A percentile compares a stretch with the other conserved stretches of the same genome.
These are phyloP conservation scores for Napeogenes sylphis DNA, from an alignment of 2,888 invertebrate species.

Conservation along the genomic window DNA sequence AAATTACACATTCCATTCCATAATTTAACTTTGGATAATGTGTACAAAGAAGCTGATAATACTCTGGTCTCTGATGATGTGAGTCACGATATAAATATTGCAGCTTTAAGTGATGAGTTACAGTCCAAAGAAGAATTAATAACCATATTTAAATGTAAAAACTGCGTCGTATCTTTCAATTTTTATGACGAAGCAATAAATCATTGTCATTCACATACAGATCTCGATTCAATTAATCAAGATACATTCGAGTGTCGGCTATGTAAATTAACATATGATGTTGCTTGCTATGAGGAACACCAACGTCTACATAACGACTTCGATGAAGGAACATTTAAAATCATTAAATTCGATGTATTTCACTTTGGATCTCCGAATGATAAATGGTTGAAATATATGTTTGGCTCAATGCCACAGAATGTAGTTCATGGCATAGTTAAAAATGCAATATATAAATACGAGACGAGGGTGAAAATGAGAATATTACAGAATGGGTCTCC, in stretches of 20 bases:
- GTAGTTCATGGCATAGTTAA: not conserved
- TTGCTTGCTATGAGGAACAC: constrained; percentile 38
- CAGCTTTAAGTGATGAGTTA: no score
- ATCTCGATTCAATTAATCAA: constrained; percentile 27
- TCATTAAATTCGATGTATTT: constrained; percentile 48
- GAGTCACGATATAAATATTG: no score
- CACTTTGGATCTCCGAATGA: constrained; percentile 47
- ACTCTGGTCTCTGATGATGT: not conserved
- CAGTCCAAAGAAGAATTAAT: not conserved
- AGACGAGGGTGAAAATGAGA: constrained; percentile 55
- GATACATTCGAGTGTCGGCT: constrained; percentile 35
- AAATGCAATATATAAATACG: constrained; percentile 52
- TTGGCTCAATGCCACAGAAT: constrained; percentile 31
- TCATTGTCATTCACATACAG: constrained; percentile 57
- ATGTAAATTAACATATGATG: constrained; percentile 44
- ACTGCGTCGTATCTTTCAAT: constrained; percentile 46
- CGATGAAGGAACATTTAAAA: constrained; percentile 28
- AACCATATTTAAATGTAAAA: constrained; percentile 46
- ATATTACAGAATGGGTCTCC: constrained; percentile 47
- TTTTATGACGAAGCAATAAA: constrained; percentile 54
- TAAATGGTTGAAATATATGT: constrained; percentile 54
- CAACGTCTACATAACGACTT: constrained; percentile 35
- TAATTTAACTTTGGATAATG: constrained; percentile 37
- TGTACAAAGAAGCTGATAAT: constrained; percentile 11
- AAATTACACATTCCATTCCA: constrained; percentile 58